phyloP scores from a whole-genome alignment of 2,888 invertebrate genomes.

The Azorinus chamasolen region DNA sequence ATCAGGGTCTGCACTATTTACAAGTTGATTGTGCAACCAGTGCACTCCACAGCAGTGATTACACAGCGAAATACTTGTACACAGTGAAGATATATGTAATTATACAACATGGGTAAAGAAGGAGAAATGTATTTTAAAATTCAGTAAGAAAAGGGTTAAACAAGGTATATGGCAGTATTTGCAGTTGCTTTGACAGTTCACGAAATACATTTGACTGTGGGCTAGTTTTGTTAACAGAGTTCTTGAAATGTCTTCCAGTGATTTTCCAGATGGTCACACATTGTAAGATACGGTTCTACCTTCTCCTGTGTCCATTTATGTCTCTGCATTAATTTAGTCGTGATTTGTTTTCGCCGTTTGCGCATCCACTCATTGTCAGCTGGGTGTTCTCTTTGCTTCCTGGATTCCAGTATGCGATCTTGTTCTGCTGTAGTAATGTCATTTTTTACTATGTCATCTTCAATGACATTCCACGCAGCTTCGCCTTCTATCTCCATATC shows the following conservation, averaged over 20 bases:
- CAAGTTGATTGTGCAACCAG: too few relatives aligned
- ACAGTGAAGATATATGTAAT: too few relatives aligned
- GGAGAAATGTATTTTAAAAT: too few relatives aligned
- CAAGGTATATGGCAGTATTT: too few relatives aligned
- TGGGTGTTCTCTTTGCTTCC: conserved; percentile 46
- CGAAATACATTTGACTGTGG: too few relatives aligned
- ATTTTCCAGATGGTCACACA: conserved; percentile 39
- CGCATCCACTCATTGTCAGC: conserved; percentile 53
- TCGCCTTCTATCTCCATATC: conserved; percentile 68
- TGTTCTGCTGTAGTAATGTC: conserved; percentile 69
- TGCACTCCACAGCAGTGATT: too few relatives aligned
- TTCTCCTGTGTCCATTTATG: conserved; percentile 47
- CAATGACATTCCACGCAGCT: conserved; percentile 66
- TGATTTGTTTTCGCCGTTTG: conserved; percentile 53
- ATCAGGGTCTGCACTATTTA: too few relatives aligned
- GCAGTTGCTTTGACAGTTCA: too few relatives aligned
- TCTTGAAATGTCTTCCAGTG: conserved; percentile 53
- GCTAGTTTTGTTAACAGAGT: conserved; percentile 28
- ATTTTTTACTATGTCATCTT: conserved; percentile 61
- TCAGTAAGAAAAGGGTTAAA: too few relatives aligned
- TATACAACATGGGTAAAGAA: too few relatives aligned
- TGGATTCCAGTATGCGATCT: conserved; percentile 42
- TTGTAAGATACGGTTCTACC: conserved; percentile 33
- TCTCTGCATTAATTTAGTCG: conserved; percentile 49
- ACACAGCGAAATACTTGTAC: too few relatives aligned